These are phyloP conservation scores for Carassius carassius DNA, from an alignment of 2,113 vertebrate species.

Conservation along the genomic window DNA sequence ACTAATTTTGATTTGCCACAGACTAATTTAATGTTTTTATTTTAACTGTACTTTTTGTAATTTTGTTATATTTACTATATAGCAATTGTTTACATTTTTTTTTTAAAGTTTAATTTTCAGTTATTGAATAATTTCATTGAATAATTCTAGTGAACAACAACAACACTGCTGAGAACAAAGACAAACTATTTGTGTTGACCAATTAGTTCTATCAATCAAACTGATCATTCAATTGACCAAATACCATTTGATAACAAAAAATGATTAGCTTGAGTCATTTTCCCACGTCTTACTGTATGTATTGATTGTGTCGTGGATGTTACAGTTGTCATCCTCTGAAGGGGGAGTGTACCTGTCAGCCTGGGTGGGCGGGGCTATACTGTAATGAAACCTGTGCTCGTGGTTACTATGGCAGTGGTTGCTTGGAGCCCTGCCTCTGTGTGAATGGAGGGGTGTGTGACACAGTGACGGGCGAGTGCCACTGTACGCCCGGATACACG, in stretches of 20 bases:
- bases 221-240: background rate
- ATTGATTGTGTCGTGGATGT: conserved; percentile 10
- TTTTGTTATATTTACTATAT: too few relatives aligned
- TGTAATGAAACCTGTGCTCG: conserved; percentile 89
- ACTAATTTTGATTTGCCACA: background rate
- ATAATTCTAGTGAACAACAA: background rate
- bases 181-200: background rate
- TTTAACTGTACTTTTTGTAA: background rate
- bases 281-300: background rate
- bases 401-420: conserved; percentile 81
- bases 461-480: conserved; percentile 79
- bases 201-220: background rate
- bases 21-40: background rate
- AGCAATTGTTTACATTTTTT: too few relatives aligned
- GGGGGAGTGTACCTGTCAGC: conserved; percentile 86
- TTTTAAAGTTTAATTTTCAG: too few relatives aligned
- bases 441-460: conserved; percentile 86
- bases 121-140: too few relatives aligned
- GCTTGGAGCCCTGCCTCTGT: conserved; percentile 87
- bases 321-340: conserved; percentile 90
- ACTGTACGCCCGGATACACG: conserved; percentile 81
- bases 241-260: background rate
- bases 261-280: background rate
- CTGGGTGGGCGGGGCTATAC: conserved; percentile 87
- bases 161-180: background rate